Evolutionary conservation across 1,140 invertebrate genomes (phyloP), one percentile per base, ranked within the genome.

Genomic region (Xylocopa sonorina): DNA sequence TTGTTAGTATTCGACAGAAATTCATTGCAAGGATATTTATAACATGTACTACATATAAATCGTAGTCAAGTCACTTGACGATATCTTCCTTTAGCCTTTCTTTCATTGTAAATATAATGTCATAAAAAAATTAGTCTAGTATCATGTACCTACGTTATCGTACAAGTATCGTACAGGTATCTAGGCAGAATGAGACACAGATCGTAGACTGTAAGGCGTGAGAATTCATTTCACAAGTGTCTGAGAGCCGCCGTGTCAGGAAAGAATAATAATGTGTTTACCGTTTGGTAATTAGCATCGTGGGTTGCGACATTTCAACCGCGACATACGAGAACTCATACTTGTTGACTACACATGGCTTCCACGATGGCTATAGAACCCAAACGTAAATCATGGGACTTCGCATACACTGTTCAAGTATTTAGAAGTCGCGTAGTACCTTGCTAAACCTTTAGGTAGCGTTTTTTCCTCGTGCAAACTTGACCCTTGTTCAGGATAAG

Each of bases 141-240:
- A 83, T 91, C 90, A 91, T 87, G 87, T 89, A 83, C 85, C n/a
- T n/a, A n/a, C n/a, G n/a, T n/a, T n/a, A n/a, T n/a, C n/a, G n/a
- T n/a, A n/a, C n/a, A n/a, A n/a, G n/a, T n/a, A n/a, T 3, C 32
- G 12, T 12, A 43, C 1, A 43, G 0, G 75, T 88, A 86, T 85
- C 64, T 64, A 83, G 83, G 83, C 78, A 78, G 91, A 64, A 91
- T 77, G 83, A 89, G 86, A n/a, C n/a, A n/a, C n/a, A n/a, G n/a
- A 91, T 82, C 69, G 75, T 88, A 84, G 87, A 92, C 87, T 89
- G 75, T 41, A 64, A 58, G 89, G 88, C 91, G 90, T 92, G 91
- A 91, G 90, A 92, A 92, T 90, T 92, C 80, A 92, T 92, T 92
- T 92, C 90, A 87, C 88, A 91, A 92, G 87, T 80, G 86, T 87